Base-by-base conservation (phyloP, 2,113 vertebrate genomes). In the Hemibagrus wyckioides region DNA sequence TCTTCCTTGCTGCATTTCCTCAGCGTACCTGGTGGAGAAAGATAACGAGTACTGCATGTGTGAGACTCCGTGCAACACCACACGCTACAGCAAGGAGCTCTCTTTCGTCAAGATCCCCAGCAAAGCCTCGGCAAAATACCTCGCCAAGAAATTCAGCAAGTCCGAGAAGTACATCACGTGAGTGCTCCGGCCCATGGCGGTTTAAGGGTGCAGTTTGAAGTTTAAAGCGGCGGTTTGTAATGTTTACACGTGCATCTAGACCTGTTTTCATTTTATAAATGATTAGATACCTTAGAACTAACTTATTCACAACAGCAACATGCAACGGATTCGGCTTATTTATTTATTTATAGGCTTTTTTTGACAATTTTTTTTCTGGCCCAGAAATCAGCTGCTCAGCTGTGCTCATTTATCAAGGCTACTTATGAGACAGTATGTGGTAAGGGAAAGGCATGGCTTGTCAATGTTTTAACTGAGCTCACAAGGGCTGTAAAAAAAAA, bases 91-190 rank as follows among this genome's bases (percentile, higher is more conserved):
- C 92, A 99, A 99, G 93, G 98, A 99, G 94, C 95, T 99, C 91
- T 99, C 98, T 92, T 99, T 99, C 91, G 98, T 99, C 85, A 99
- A 98, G 94, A 99, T 99, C 88, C 98, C 98, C 92, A 99, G 98
- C 96, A 99, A 99, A 90, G 98, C 98, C 10, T 99, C 98, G 0
- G 98, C 98, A 87, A 99, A 98, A 89, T 99, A 99, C 91, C 94
- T 99, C 61, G 98, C 98, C 91, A 99, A 99, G 96, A 99, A 99
- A 90, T 99, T 97, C 96, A 99, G 99, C 97, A 99, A 98, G 90
- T 96, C 98, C 0, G 98, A 99, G 94, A 97, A 99, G 92, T 99
- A 99, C 89, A 99, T 99, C 48, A 96, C 96, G 98, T 99, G 92
- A 96, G 90, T 94, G 80, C 21, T 39, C 36, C 0, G 25, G 36